Conservation (phyloP, 1,140 invertebrate species). For the Planococcus citri region DNA sequence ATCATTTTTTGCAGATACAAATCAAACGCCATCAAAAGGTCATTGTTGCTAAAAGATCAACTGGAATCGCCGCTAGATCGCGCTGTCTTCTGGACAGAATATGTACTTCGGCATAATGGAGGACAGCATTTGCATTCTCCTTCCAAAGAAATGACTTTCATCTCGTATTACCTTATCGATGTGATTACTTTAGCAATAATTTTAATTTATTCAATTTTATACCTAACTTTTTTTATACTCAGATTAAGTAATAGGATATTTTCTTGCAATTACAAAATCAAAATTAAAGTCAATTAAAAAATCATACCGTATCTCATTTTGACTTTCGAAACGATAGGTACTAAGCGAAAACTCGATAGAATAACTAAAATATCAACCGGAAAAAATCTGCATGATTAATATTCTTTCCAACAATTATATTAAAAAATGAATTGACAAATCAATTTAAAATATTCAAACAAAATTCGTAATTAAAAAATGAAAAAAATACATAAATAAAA, state of each 20-base stretch:
- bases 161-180: conserved; percentile 29
- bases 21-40: conserved; percentile 37
- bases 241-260: conserved; percentile 3
- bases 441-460: too few relatives aligned
- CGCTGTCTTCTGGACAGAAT: conserved; percentile 43
- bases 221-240: neutral
- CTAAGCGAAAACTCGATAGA: too few relatives aligned
- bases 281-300: conserved; percentile 10
- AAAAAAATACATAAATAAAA: neutral
- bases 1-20: conserved; percentile 34
- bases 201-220: conserved; percentile 6
- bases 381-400: too few relatives aligned
- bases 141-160: conserved; percentile 27
- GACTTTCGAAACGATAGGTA: too few relatives aligned
- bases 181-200: neutral
- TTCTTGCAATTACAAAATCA: neutral
- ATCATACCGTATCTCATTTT: neutral
- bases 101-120: conserved; percentile 40
- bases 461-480: too few relatives aligned
- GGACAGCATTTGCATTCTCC: conserved; percentile 29
- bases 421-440: too few relatives aligned
- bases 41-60: conserved; percentile 42
- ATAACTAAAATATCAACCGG: too few relatives aligned
- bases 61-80: conserved; percentile 34
- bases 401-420: too few relatives aligned